Evolutionary conservation across 2,113 vertebrate genomes (phyloP).

Genomic region (Daubentonia madagascariensis): DNA sequence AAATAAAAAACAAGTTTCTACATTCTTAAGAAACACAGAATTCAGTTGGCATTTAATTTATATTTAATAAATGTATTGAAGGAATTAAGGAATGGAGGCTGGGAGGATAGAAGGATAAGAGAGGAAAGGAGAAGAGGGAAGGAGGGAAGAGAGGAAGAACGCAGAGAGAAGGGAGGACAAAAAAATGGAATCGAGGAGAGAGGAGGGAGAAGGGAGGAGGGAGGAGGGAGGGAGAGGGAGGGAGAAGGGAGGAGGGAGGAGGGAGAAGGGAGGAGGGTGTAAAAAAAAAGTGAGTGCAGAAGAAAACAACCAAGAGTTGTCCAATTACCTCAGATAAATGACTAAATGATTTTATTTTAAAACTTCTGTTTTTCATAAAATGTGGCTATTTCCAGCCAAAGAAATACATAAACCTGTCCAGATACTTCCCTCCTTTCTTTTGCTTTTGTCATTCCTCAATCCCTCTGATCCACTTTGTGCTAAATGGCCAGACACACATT

Average conservation of each 20-base stretch:
- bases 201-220: not conserved
- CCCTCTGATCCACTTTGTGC: not conserved
- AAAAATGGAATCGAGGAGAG: too few species aligned
- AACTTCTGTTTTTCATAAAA: not conserved
- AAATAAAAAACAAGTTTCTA: conserved; percentile 37
- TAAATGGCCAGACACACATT: not conserved
- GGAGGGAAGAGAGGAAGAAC: not conserved
- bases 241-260: not conserved
- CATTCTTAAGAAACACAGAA: not conserved
- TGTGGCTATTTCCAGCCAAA: not conserved
- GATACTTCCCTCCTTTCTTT: not conserved
- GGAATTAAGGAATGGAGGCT: not conserved
- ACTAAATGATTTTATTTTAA: not conserved
- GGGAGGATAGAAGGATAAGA: not conserved
- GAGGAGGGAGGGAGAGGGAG: not conserved
- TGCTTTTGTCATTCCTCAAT: not conserved
- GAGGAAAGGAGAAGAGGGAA: too few species aligned
- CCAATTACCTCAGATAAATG: not conserved
- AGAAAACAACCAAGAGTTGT: rapidly evolving
- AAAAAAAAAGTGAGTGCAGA: not conserved
- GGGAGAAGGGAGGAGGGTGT: rapidly evolving
- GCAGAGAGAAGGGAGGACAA: rapidly evolving
- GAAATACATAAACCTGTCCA: not conserved
- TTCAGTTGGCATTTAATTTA: not conserved
- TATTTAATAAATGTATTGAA: not conserved